Conservation (phyloP, 2,797 vertebrate species). For the Propithecus deckenii region DNA sequence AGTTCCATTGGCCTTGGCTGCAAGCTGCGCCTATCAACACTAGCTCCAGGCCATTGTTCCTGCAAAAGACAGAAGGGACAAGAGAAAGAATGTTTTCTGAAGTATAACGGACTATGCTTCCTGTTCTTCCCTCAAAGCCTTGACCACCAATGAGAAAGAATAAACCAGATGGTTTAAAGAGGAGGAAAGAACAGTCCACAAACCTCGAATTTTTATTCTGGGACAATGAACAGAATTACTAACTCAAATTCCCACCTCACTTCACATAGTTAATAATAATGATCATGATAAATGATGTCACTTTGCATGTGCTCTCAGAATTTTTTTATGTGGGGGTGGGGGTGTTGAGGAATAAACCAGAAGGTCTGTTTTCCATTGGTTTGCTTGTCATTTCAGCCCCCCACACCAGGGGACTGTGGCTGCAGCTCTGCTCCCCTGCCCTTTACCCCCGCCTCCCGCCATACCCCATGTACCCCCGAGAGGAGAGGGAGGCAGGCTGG, state of each 20-base stretch:
- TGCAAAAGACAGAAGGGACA: not conserved
- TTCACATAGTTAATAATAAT: not conserved
- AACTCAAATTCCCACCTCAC: not conserved
- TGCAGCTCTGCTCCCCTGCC: not conserved
- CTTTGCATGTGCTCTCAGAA: not conserved
- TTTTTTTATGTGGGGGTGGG: not conserved
- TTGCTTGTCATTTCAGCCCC: not conserved
- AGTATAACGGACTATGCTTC: not conserved
- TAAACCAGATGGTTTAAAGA: not conserved
- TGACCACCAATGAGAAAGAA: not conserved
- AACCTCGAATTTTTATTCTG: not conserved
- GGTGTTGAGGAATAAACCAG: not conserved
- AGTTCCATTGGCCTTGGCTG: not conserved
- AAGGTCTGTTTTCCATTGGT: not conserved
- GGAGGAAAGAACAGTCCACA: not conserved
- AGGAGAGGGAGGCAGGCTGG: not conserved
- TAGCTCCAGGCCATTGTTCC: not conserved
- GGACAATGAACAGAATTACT: not conserved
- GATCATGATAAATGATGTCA: not conserved
- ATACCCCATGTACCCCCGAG: not conserved
- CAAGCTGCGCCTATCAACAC: not conserved
- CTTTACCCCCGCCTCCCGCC: not conserved
- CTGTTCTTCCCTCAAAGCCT: not conserved
- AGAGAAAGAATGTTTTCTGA: not conserved
- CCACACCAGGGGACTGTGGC: accelerated